A percentile compares a stretch with the other conserved stretches of the same genome.
Conservation (phyloP, 2,113 vertebrate species). For the Heptranchias perlo region DNA sequence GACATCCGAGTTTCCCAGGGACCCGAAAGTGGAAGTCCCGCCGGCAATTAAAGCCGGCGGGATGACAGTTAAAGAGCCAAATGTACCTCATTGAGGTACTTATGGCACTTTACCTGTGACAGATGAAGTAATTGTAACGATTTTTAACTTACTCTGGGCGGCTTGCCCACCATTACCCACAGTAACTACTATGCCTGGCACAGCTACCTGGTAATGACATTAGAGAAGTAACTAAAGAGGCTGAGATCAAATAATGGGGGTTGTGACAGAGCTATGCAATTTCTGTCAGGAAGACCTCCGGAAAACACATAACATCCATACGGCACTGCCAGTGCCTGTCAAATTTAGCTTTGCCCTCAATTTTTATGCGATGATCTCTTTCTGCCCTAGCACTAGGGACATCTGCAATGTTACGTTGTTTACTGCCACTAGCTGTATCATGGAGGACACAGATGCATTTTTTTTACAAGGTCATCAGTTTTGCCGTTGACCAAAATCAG, state of each 20-base stretch:
- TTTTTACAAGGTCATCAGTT: neutral
- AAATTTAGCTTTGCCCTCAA: neutral
- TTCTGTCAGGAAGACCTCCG: neutral
- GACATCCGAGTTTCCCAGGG: too few relatives aligned
- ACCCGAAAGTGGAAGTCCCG: too few relatives aligned
- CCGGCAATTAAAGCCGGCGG: too few relatives aligned
- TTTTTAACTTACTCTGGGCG: too few relatives aligned
- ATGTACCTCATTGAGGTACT: too few relatives aligned
- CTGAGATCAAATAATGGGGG: neutral
- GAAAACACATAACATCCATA: neutral
- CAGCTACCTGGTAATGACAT: neutral
- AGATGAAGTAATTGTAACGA: too few relatives aligned
- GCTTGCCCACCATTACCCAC: too few relatives aligned
- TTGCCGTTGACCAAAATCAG: neutral
- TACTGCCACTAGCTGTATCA: neutral
- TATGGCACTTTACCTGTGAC: too few relatives aligned
- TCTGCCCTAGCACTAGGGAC: neutral
- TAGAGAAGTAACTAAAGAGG: neutral
- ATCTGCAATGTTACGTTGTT: neutral
- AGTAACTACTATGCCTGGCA: neutral
- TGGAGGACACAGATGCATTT: neutral
- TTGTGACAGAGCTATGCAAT: neutral
- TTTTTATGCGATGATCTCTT: neutral
- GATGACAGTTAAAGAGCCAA: too few relatives aligned
- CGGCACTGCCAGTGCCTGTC: neutral